phyloP scores from a whole-genome alignment of 2,888 invertebrate genomes.

The Mesorhabditis sp. region DNA sequence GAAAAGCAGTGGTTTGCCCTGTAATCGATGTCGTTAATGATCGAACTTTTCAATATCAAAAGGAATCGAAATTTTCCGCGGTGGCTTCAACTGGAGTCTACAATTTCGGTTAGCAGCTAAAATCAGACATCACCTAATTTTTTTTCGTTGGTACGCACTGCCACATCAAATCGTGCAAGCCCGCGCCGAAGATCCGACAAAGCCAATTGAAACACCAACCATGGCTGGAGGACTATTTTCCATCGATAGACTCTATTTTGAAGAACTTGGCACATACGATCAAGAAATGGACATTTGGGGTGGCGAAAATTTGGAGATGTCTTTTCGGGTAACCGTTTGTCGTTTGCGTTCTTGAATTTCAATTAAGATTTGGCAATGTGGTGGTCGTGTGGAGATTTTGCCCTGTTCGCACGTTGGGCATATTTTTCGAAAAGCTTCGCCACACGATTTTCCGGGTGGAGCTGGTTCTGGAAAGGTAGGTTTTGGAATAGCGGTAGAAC shows the following conservation, averaged over 20 bases:
- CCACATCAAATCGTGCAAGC: constrained; percentile 58
- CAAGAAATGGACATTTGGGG: constrained; percentile 84
- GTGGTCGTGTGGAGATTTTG: constrained; percentile 57
- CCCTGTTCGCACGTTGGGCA: constrained; percentile 59
- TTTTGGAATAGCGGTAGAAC: not conserved
- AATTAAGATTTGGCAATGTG: constrained; percentile 58
- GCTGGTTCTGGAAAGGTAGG: constrained; percentile 53
- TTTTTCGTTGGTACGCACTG: constrained; percentile 65
- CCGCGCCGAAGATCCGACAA: constrained; percentile 66
- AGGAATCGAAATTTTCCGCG: constrained; percentile 88
- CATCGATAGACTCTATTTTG: constrained; percentile 79
- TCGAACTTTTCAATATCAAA: constrained; percentile 89
- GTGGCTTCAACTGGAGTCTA: constrained; percentile 94
- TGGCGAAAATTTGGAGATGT: constrained; percentile 93
- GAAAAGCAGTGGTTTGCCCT: constrained; percentile 72
- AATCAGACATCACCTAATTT: not conserved
- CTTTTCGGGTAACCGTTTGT: constrained; percentile 72
- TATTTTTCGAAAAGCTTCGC: constrained; percentile 59
- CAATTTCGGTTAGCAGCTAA: constrained; percentile 71
- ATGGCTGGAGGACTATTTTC: constrained; percentile 94
- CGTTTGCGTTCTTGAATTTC: not conserved
- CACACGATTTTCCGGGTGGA: constrained; percentile 63
- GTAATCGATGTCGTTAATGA: constrained; percentile 91
- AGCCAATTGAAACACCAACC: constrained; percentile 73
- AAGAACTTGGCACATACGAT: constrained; percentile 75